These are phyloP conservation scores for Blomia tropicalis DNA, from an alignment of 2,888 invertebrate species.

Conservation along the genomic window DNA sequence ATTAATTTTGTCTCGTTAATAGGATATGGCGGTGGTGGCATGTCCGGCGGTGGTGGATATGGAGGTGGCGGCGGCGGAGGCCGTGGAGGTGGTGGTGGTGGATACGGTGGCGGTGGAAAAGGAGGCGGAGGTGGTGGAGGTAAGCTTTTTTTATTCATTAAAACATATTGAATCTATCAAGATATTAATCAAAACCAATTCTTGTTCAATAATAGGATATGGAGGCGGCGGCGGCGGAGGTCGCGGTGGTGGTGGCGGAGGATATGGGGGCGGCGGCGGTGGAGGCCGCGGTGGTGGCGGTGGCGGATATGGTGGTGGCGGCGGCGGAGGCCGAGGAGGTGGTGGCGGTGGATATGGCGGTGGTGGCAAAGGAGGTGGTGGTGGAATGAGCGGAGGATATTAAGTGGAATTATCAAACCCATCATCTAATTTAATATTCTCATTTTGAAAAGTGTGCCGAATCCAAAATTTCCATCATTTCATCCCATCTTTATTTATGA, in stretches of 20 bases:
- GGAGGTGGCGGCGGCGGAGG: not conserved
- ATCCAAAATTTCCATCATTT: too few relatives aligned
- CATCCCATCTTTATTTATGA: too few relatives aligned
- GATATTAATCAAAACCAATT: not conserved
- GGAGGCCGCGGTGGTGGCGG: not conserved
- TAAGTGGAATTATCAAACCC: too few relatives aligned
- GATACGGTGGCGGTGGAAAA: conserved; percentile 11
- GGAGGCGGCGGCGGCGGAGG: not conserved
- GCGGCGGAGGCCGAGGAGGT: not conserved
- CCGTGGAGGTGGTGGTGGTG: not conserved
- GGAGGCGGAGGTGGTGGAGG: not conserved
- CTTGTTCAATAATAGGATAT: not conserved
- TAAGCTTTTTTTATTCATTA: too few relatives aligned
- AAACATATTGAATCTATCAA: too few relatives aligned
- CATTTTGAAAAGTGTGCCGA: too few relatives aligned
- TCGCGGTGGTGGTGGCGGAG: not conserved
- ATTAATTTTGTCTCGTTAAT: too few relatives aligned
- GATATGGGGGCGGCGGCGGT: conserved; percentile 3
- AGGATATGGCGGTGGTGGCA: too few relatives aligned
- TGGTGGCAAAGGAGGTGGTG: not conserved
- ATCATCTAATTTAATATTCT: too few relatives aligned
- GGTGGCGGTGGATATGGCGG: not conserved
- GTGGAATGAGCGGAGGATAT: not conserved
- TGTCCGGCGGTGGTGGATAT: conserved; percentile 6
- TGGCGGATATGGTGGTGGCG: not conserved